Evolutionary conservation across 2,113 vertebrate genomes (phyloP), one percentile per base, ranked within the genome.

Genomic region (Hypanus sabinus): DNA sequence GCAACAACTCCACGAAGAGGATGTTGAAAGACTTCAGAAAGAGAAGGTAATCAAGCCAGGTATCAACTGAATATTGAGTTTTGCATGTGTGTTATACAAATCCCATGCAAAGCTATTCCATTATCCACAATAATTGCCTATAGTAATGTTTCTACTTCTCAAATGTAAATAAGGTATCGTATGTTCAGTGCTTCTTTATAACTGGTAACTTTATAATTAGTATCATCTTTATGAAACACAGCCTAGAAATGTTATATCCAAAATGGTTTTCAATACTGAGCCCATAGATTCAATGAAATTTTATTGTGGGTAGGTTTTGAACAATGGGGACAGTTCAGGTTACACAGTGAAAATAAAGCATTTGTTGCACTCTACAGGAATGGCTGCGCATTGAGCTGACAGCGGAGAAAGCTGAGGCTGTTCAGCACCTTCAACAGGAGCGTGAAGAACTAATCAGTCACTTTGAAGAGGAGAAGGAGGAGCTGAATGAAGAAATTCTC

Each of bases 401-500:
- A 8, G 94, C 95, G 30, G 96, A 97, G 94, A 95, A 95, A 94
- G 96, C 96, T 93, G 95, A 94, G 20, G 94, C 95, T 0, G 95
- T 96, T 46, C 94, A 94, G 93, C 95, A 94, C 94, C 94, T 97
- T 95, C 95, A 94, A 16, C 94, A 95, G 77, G 96, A 97, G 93
- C 95, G 90, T 76, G 96, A 98, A 92, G 96, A 97, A 85, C 95
- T 96, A 94, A 94, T 11, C 0, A 94, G 94, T 12, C 95, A 93
- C 75, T 95, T 94, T 14, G 95, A 95, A n/a, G 95, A 95, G 3
- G 95, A 97, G 94, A 96, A 96, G 75, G 95, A 96, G 95, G 96
- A 96, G 94, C 96, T 98, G 94, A 95, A 95, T 62, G 95, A 96
- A 65, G 97, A 98, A 68, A 95, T 98, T 46, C 94, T 94, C 94